Conservation (phyloP, 1,140 invertebrate species). For the Hirudo medicinalis region DNA sequence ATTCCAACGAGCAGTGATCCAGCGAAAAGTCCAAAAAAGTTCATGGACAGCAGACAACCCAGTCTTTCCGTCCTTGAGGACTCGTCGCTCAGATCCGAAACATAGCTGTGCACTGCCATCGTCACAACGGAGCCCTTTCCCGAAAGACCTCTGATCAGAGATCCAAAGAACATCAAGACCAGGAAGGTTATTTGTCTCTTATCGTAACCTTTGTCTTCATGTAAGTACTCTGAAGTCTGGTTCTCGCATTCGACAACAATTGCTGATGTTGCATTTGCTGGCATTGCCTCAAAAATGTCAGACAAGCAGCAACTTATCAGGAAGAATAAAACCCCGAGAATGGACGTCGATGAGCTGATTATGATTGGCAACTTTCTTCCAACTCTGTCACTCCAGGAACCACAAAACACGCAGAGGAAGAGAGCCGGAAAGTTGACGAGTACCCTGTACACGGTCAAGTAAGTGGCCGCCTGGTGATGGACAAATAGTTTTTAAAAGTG, state of each 20-base stretch:
- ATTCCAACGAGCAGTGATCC: constrained; percentile 34
- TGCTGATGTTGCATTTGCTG: background rate
- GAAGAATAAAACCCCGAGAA: constrained; percentile 34
- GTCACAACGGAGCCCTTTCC: constrained; percentile 37
- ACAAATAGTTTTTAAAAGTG: no score
- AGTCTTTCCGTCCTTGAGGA: constrained; percentile 12
- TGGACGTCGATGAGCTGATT: constrained; percentile 33
- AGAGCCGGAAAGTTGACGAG: constrained; percentile 37
- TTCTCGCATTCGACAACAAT: constrained; percentile 2
- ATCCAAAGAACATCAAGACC: constrained; percentile 30
- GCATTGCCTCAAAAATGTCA: background rate
- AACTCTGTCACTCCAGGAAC: constrained; percentile 37
- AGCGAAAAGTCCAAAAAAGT: constrained; percentile 36
- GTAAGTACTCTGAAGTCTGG: background rate
- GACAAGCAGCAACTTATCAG: constrained; percentile 26
- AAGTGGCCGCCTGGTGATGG: constrained; percentile 29
- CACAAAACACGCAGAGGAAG: constrained; percentile 35
- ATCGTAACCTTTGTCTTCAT: no score
- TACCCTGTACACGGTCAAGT: constrained; percentile 34
- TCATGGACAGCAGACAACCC: constrained; percentile 33
- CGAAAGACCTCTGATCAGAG: constrained; percentile 31
- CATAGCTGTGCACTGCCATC: constrained; percentile 39
- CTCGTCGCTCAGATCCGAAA: constrained; percentile 30
- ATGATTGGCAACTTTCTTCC: constrained; percentile 39
- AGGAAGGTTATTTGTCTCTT: constrained; percentile 19